A percentile compares a stretch with the other conserved stretches of the same genome.
Conservation (phyloP, 2,113 vertebrate genomes). For the Tricholaema leucomelas region DNA sequence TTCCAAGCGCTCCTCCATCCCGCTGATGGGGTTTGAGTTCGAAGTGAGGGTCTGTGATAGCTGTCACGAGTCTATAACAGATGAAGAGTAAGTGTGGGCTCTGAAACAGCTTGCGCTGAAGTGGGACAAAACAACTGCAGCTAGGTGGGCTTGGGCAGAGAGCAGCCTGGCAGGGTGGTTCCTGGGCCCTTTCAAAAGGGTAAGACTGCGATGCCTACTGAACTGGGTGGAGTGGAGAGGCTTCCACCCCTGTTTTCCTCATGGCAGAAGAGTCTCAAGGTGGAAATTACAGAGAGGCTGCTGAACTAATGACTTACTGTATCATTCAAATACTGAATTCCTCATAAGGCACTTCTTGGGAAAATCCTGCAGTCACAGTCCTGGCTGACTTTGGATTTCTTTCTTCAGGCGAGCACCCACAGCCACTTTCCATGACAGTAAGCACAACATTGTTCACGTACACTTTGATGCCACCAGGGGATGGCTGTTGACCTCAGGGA, state of each 20-base stretch:
- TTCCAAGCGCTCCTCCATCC: constrained; percentile 94
- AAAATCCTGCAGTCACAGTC: not conserved
- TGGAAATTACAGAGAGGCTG: not conserved
- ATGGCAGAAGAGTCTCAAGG: not conserved
- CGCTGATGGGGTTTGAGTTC: constrained; percentile 97
- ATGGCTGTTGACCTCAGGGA: constrained; percentile 91
- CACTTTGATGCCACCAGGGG: constrained; percentile 94
- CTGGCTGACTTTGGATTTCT: not conserved
- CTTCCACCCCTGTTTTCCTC: not conserved
- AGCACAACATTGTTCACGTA: constrained; percentile 91
- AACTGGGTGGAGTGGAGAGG: not conserved
- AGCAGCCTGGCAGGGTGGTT: not conserved
- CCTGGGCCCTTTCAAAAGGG: not conserved
- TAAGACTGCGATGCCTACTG: not conserved
- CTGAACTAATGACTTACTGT: not conserved
- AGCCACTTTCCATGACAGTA: constrained; percentile 95
- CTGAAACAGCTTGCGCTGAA: accelerated
- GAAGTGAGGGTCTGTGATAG: constrained; percentile 95
- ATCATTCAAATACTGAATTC: not conserved
- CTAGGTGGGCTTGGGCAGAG: not conserved
- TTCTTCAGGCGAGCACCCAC: constrained; percentile 88
- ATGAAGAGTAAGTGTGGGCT: constrained; percentile 90
- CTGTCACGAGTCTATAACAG: constrained; percentile 94
- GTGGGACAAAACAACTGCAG: not conserved
- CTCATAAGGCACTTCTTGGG: not conserved